These are phyloP conservation scores for Rhagium mordax DNA, from an alignment of 2,888 invertebrate genomes.

Conservation along the genomic window DNA sequence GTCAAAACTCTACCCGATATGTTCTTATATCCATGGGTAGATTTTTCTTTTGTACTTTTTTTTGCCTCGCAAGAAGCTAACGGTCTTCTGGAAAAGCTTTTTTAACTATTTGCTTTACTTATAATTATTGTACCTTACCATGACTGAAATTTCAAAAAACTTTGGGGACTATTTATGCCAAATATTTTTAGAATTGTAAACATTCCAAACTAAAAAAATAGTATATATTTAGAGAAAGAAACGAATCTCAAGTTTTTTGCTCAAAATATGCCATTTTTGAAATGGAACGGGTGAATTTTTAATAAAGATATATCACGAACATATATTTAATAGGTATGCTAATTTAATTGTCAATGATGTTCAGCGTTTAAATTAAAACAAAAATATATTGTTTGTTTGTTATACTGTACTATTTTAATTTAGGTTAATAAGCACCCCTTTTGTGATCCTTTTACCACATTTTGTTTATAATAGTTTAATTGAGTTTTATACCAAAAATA, in stretches of 20 bases:
- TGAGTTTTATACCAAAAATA: conserved; percentile 49
- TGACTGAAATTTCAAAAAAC: not conserved
- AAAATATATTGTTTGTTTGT: not conserved
- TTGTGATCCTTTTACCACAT: conserved; percentile 38
- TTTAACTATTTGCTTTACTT: not conserved
- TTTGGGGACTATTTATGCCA: not conserved
- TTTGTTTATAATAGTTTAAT: conserved; percentile 36
- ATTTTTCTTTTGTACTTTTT: too few species aligned
- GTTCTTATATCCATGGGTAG: too few species aligned
- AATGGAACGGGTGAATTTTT: not conserved
- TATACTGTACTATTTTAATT: not conserved
- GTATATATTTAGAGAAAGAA: not conserved
- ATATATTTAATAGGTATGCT: not conserved
- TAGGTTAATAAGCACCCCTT: conserved; percentile 2
- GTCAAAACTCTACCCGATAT: too few species aligned
- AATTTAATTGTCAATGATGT: not conserved
- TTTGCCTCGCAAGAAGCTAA: too few species aligned
- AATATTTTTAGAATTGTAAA: not conserved
- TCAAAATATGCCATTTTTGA: conserved; percentile 11
- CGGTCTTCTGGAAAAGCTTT: too few species aligned
- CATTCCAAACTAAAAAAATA: conserved; percentile 12
- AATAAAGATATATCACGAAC: not conserved
- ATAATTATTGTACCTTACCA: not conserved
- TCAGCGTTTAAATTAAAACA: not conserved
- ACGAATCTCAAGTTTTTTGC: conserved; percentile 19